A percentile compares a stretch with the other conserved stretches of the same genome.
Evolutionary conservation across 2,888 invertebrate genomes (phyloP).

Genomic region (Lissocephala sabroskyi): DNA sequence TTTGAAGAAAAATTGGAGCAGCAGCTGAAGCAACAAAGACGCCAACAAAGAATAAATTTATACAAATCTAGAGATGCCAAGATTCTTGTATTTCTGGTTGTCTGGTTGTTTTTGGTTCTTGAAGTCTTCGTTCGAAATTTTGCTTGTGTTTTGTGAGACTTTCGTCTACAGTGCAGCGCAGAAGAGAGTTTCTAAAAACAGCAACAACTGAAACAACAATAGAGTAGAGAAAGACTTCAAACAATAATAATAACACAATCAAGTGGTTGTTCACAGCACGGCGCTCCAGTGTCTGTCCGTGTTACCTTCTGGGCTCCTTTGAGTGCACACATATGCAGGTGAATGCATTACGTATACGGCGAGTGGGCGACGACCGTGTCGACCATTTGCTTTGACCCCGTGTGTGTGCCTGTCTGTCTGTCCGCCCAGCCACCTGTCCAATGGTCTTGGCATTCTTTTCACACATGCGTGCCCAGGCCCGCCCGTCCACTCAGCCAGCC

Average conservation of each 20-base stretch:
- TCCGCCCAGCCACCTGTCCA: no score
- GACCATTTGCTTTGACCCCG: background rate
- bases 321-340: constrained; percentile 42
- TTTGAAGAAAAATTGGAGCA: no score
- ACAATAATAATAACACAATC: constrained; percentile 64
- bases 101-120: no score
- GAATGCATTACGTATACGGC: constrained; percentile 55
- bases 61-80: no score
- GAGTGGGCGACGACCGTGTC: background rate
- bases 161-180: constrained; percentile 46
- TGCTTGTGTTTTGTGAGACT: no score
- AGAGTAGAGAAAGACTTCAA: constrained; percentile 58
- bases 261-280: constrained; percentile 60
- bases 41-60: no score
- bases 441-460: constrained; percentile 55
- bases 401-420: no score
- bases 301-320: constrained; percentile 3
- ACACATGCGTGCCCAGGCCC: constrained; percentile 49
- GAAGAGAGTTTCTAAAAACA: no score
- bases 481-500: constrained; percentile 15
- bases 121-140: no score
- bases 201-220: constrained; percentile 25
- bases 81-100: no score
- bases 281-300: constrained; percentile 16
- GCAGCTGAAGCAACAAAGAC: no score